Conservation (phyloP, 2,888 invertebrate species). For the Aphrophora alni region DNA sequence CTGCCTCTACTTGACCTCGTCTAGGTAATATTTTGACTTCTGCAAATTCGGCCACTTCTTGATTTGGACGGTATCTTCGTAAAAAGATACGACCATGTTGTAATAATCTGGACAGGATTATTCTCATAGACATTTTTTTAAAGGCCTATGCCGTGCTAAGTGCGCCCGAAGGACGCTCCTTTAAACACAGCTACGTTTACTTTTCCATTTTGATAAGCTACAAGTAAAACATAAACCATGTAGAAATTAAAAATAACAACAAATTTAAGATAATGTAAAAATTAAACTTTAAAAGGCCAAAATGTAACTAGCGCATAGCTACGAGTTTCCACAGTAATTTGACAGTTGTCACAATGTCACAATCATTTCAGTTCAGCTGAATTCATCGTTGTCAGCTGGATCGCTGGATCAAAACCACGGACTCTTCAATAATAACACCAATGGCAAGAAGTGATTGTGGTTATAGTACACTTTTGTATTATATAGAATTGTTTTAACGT, state of each 20-base stretch:
- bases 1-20: conserved; percentile 41
- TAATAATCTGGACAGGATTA: conserved; percentile 57
- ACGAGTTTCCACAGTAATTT: too few species aligned
- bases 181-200: not conserved
- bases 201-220: not conserved
- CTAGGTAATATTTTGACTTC: conserved; percentile 47
- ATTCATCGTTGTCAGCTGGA: too few species aligned
- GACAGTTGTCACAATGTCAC: too few species aligned
- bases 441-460: too few species aligned
- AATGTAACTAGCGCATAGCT: not conserved
- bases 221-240: not conserved
- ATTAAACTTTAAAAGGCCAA: not conserved
- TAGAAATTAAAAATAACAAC: not conserved
- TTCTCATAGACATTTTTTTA: conserved; percentile 41
- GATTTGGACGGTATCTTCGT: conserved; percentile 56
- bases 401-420: too few species aligned
- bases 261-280: not conserved
- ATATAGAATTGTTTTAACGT: too few species aligned
- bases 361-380: too few species aligned
- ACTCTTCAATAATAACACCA: too few species aligned
- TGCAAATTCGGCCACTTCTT: conserved; percentile 48
- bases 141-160: not conserved
- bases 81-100: conserved; percentile 67
- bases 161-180: not conserved
- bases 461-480: too few species aligned